Base-by-base conservation (phyloP, 2,797 vertebrate genomes). In the Coendou prehensilis region DNA sequence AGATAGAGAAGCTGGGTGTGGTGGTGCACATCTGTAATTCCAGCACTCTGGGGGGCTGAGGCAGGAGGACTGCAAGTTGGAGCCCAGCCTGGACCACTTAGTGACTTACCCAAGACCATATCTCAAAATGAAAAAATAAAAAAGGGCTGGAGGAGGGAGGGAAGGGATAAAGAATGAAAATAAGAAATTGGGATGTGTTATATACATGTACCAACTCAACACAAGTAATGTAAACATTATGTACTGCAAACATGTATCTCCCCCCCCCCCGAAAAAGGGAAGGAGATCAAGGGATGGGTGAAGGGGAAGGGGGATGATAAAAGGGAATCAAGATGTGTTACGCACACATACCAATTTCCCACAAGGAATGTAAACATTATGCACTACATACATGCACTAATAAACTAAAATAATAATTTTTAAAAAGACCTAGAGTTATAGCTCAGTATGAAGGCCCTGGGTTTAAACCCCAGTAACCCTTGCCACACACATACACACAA, bases 1-100 rank as follows among this genome's bases (percentile, higher is more conserved):
- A 97, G 83, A 78, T 50, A 81, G 52, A 54, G 87, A 47, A 97
- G 20, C 50, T 76, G 45, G 73, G 26, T 76, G 73, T 47, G 45
- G 73, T 76, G 73, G 23, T 50, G 14, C 41, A 47, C 26, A 22
- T 13, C 26, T 47, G 13, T 47, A 47, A 75, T 75, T 28, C 23
- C 71, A 75, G 71, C 71, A 47, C 41, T 23, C 22, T 75, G 23
- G 9, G 73, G 26, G 11, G 26, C 47, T 52, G 28, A 78, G 28
- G 75, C 28, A 78, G 50, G 75, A 78, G 50, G 30, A 52, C 37
- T 10, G 7, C 28, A 78, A 78, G 28, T 20, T 78, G 28, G 9
- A 54, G 50, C 75, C 75, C 28, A 30, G 28, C 17, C 15, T 52
- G 30, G 50, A 41, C 13, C 28, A 52, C 75, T 78, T 54, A 50